Evolutionary conservation across 2,797 vertebrate genomes (phyloP).

Genomic region (Euphonia xanthogaster): DNA sequence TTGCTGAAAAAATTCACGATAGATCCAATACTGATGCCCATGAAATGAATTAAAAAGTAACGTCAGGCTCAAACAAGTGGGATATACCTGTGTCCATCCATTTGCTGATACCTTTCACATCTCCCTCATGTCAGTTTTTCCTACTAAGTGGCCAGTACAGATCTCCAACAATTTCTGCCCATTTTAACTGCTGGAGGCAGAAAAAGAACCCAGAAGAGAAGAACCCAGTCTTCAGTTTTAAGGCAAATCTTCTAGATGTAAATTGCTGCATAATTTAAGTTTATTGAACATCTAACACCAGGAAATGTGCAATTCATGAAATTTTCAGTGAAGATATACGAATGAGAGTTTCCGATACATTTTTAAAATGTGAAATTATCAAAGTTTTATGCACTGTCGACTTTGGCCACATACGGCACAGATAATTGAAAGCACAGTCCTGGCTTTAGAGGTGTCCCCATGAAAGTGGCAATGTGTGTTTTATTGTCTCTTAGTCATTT

Average conservation of each 20-base stretch:
- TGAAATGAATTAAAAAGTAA: background rate
- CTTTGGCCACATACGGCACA: slow-evolving; percentile 47
- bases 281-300: slow-evolving; percentile 69
- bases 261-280: slow-evolving; percentile 71
- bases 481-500: slow-evolving; percentile 53
- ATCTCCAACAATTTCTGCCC: background rate
- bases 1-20: background rate
- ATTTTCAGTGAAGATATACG: slow-evolving; percentile 58
- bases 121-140: background rate
- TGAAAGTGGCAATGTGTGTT: slow-evolving; percentile 22
- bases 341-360: slow-evolving; percentile 56
- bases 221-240: slow-evolving; percentile 27
- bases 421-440: slow-evolving; percentile 55
- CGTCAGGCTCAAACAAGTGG: background rate
- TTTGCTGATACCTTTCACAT: background rate
- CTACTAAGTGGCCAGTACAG: background rate
- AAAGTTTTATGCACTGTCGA: slow-evolving; percentile 57
- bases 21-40: background rate
- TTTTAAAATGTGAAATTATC: slow-evolving; percentile 68
- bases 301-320: slow-evolving; percentile 68
- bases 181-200: background rate
- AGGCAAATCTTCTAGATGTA: slow-evolving; percentile 54
- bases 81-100: background rate
- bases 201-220: background rate
- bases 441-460: slow-evolving; percentile 12